A percentile compares a stretch with the other conserved stretches of the same genome.
Conservation (phyloP, 2,888 invertebrate species). For the Aphidoletes aphidimyza region DNA sequence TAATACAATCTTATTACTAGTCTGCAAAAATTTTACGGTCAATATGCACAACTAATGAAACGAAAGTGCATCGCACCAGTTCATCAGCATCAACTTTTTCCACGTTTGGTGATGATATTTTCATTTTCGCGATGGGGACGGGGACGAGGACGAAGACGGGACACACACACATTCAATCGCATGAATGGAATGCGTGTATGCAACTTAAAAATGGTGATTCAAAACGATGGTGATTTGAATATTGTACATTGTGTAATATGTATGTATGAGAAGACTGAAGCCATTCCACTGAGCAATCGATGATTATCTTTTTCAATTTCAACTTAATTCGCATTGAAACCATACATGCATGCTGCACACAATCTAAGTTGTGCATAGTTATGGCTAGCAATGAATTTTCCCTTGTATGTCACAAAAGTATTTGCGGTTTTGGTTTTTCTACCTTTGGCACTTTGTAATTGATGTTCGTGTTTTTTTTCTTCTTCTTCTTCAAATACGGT, state of each 20-base stretch:
- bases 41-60: slow-evolving; percentile 36
- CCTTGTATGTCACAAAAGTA: too few relatives aligned
- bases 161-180: slow-evolving; percentile 10
- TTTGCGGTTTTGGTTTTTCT: not conserved
- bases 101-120: not conserved
- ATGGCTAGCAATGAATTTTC: too few relatives aligned
- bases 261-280: too few relatives aligned
- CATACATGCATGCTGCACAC: too few relatives aligned
- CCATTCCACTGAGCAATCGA: not conserved
- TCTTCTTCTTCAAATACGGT: not conserved
- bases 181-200: not conserved
- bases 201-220: not conserved
- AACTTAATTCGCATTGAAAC: not conserved
- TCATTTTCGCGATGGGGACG: slow-evolving; percentile 7
- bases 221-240: not conserved
- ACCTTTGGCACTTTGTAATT: not conserved
- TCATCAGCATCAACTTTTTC: slow-evolving; percentile 10
- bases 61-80: slow-evolving; percentile 14
- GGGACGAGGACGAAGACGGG: too few relatives aligned
- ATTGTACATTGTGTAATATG: too few relatives aligned
- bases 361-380: too few relatives aligned
- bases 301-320: slow-evolving; percentile 36
- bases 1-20: not conserved
- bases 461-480: not conserved
- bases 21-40: slow-evolving; percentile 36